Base-by-base conservation (phyloP, 1,140 invertebrate species). In the Berghia stephanieae region DNA sequence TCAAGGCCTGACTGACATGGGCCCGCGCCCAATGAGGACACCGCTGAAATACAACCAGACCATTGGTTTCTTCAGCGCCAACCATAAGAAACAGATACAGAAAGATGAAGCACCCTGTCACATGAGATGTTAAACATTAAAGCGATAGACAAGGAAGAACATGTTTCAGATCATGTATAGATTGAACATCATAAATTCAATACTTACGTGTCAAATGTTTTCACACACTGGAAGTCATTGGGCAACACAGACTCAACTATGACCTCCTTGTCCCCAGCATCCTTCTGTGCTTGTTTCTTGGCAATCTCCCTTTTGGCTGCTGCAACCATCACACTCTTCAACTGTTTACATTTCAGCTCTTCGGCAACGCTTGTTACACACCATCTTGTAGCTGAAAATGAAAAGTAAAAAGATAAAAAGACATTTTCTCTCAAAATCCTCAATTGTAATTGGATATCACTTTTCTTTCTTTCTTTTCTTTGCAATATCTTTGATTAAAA, bases 291-390 rank as follows among this genome's bases (percentile, higher is more conserved):
- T n/a, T n/a, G n/a, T n/a, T n/a, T n/a, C n/a, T n/a, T n/a, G n/a
- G n/a, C n/a, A n/a, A n/a, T n/a, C n/a, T n/a, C n/a, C n/a, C n/a
- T n/a, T n/a, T n/a, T n/a, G n/a, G n/a, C n/a, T n/a, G n/a, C n/a
- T n/a, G n/a, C n/a, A n/a, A n/a, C 60, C 96, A 89, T 79, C 81
- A 89, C 85, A 88, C 95, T 94, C 91, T 92, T 94, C 95, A 98
- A 97, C 89, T 95, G 94, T 18, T 94, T 86, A 87, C 97, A 99
- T 90, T 99, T 98, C 55, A 94, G 93, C 87, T 94, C 91, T 89
- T 98, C 97, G 0, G 92, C 91, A 63, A 95, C 93, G 0, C 96
- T 98, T 0, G 95, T 96, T 5, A 98, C 94, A 89, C 97, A 98
- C 13, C 87, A 90, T 80, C 86, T 79, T 40, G 83, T 83, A 16